Evolutionary conservation across 35 echinoderm and acorn worm species (phyloP).

Genomic region (Diadema setosum): DNA sequence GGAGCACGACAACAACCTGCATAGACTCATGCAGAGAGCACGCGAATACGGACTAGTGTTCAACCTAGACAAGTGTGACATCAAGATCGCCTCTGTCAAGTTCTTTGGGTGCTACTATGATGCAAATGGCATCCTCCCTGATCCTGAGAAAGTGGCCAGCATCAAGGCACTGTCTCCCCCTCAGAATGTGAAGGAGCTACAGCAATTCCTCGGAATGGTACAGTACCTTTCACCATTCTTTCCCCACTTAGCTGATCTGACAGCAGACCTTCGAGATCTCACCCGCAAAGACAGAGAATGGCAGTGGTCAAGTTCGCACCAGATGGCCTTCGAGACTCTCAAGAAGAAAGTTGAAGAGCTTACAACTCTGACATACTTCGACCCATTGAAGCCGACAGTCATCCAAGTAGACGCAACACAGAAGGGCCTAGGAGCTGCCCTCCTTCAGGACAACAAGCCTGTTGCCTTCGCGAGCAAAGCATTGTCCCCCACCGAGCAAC

Average conservation of each 20-base stretch:
- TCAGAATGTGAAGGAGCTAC: slow-evolving; percentile 13
- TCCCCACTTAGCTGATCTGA: slow-evolving; percentile 8
- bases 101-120: slow-evolving; percentile 56
- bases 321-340: slow-evolving; percentile 2
- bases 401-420: slow-evolving; percentile 44
- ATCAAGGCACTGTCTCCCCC: slow-evolving; percentile 4
- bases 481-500: slow-evolving; percentile 26
- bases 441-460: slow-evolving; percentile 7
- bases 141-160: slow-evolving; percentile 20
- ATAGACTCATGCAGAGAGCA: background rate
- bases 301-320: slow-evolving; percentile 15
- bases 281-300: background rate
- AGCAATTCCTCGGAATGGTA: slow-evolving; percentile 40
- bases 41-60: slow-evolving; percentile 22
- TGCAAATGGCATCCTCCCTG: slow-evolving; percentile 3
- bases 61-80: slow-evolving; percentile 39
- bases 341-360: background rate
- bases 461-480: slow-evolving; percentile 8
- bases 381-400: slow-evolving; percentile 4
- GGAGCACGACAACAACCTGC: too few relatives aligned
- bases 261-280: too few relatives aligned
- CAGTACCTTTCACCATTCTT: slow-evolving; percentile 48
- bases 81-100: slow-evolving; percentile 1
- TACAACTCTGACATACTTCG: slow-evolving; percentile 21
- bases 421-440: slow-evolving; percentile 9